Base-by-base conservation (phyloP, 2,888 invertebrate species). In the Pharmacophagus antenor region DNA sequence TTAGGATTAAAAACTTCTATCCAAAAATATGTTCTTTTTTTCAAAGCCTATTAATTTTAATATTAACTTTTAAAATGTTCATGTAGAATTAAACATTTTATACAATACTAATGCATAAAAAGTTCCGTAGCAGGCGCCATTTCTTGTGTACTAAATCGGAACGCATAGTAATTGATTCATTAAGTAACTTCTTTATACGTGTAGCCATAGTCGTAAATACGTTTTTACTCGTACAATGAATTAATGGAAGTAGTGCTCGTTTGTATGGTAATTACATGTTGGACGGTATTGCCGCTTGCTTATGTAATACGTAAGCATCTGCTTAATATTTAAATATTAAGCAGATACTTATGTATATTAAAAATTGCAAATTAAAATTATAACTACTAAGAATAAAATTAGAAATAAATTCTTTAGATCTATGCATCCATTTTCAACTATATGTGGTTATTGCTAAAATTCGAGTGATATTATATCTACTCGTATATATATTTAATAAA, bases 91-190 rank as follows among this genome's bases (percentile, higher is more conserved):
- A 31, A 31, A 12, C 31, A 31, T 31, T 31, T 10, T 31, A 3
- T 10, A 31, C 12, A 31, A 31, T 3, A 15, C 31, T 12, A 31
- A 10, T 31, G 31, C 3, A 31, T 10, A 12, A 10, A 31, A 31
- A 31, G 15, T 31, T 31, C 31, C 10, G 12, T 31, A 31, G 31
- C 31, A 12, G 15, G 3, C 15, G 15, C 15, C 15, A 15, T 3
- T 31, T 31, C 31, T 31, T 31, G 31, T 42, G 17, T 17, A 42
- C 41, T 46, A 46, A 54, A 51, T 58, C 27, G 46, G 21, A 31
- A 52, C 51, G 57, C 57, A 58, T 58, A 58, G 57, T 58, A 58
- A 58, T 58, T 51, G 57, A 58, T 58, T 58, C 57, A 58, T 58
- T 58, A 58, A 58, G 25, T 22, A 31, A 58, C 57, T 58, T 58